Conservation (phyloP, 2,888 invertebrate species). For the Cryptus viduatorius region DNA sequence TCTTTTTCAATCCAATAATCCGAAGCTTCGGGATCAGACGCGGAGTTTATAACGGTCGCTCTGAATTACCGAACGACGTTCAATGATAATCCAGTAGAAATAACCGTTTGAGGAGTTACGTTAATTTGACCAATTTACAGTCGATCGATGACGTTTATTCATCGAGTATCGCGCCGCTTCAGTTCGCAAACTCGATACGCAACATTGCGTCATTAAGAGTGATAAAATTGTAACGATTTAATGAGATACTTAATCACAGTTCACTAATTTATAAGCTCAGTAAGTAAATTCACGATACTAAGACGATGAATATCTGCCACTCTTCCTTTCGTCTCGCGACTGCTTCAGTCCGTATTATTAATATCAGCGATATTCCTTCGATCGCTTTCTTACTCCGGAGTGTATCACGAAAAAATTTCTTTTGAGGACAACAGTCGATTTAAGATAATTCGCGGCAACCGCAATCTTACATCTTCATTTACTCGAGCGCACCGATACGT, state of each 20-base stretch:
- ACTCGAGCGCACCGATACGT: slow-evolving; percentile 13
- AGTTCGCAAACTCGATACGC: neutral
- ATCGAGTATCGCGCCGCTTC: neutral
- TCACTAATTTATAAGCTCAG: neutral
- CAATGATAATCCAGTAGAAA: neutral
- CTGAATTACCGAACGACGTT: neutral
- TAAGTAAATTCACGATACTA: neutral
- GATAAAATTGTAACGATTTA: neutral
- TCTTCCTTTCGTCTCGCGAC: neutral
- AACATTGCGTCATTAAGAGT: neutral
- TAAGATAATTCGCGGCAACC: neutral
- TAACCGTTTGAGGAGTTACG: neutral
- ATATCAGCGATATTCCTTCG: neutral
- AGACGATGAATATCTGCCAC: neutral
- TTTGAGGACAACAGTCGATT: neutral
- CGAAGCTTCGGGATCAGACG: neutral
- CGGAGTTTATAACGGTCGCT: neutral
- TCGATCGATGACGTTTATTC: neutral
- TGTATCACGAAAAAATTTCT: neutral
- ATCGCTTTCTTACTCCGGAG: neutral
- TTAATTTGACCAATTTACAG: neutral
- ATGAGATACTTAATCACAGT: neutral
- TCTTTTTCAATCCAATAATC: neutral
- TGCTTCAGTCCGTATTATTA: too few species aligned
- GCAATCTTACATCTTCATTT: neutral